phyloP scores from a whole-genome alignment of 1,140 invertebrate species.

The Rhysida immarginata region DNA sequence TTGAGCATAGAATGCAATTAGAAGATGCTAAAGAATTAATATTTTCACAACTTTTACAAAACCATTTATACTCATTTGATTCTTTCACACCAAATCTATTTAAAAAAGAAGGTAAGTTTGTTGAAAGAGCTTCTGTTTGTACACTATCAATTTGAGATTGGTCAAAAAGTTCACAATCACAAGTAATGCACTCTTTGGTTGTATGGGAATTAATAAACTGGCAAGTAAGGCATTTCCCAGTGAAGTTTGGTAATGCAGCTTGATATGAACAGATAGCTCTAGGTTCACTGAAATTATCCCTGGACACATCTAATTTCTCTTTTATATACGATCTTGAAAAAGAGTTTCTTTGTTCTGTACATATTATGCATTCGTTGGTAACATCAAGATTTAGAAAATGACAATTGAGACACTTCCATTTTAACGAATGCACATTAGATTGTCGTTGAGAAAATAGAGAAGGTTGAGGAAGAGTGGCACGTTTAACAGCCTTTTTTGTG shows the following conservation, averaged over 20 bases:
- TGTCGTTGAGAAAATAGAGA: constrained; percentile 1
- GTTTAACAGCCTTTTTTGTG: too few relatives aligned
- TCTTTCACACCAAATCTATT: too few relatives aligned
- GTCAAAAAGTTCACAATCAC: too few relatives aligned
- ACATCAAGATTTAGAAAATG: constrained; percentile 16
- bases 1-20: constrained; percentile 11
- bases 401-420: constrained; percentile 15
- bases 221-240: constrained; percentile 24
- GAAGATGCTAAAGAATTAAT: constrained; percentile 2
- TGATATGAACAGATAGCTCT: too few relatives aligned
- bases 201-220: constrained; percentile 21
- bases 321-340: too few relatives aligned
- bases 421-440: too few relatives aligned
- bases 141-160: too few relatives aligned
- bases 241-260: too few relatives aligned
- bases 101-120: too few relatives aligned
- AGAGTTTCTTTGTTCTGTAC: constrained; percentile 5
- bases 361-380: constrained; percentile 19
- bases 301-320: too few relatives aligned
- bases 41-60: constrained; percentile 8
- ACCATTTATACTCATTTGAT: constrained; percentile 8
- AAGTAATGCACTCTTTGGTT: constrained; percentile 14
- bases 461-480: neutral
- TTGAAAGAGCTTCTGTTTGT: too few relatives aligned
- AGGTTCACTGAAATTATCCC: too few relatives aligned